Evolutionary conservation across 2,113 vertebrate species (phyloP).

Genomic region (Pedetes capensis): DNA sequence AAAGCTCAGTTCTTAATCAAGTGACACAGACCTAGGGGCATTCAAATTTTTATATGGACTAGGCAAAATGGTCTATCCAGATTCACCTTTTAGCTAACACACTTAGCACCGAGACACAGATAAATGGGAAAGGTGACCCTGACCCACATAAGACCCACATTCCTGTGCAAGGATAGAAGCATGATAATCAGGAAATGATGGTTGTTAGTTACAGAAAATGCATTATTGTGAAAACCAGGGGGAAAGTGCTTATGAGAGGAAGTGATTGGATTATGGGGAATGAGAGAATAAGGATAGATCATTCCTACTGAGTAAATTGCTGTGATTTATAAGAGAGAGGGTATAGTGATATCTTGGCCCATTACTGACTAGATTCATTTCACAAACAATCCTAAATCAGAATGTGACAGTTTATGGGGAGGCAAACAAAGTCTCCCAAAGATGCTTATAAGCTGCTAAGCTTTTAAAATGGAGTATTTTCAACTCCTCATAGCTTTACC

Average conservation of each 20-base stretch:
- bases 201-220: conserved; percentile 99
- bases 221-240: conserved; percentile 93
- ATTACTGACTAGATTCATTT: conserved; percentile 89
- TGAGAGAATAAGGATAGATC: conserved; percentile 87
- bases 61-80: conserved; percentile 91
- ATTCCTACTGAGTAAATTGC: conserved; percentile 93
- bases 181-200: conserved; percentile 99
- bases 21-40: conserved; percentile 43
- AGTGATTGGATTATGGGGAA: conserved; percentile 95
- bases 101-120: conserved; percentile 86
- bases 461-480: conserved; percentile 38
- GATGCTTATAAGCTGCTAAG: conserved; percentile 8
- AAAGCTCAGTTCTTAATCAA: conserved; percentile 46
- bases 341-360: conserved; percentile 87
- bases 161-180: conserved; percentile 96
- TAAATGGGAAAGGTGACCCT: conserved; percentile 89
- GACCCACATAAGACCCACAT: conserved; percentile 91
- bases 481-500: not conserved
- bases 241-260: conserved; percentile 92
- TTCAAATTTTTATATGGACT: conserved; percentile 79
- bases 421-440: conserved; percentile 82
- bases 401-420: conserved; percentile 84
- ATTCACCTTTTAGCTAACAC: conserved; percentile 83
- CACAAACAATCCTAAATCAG: conserved; percentile 95
- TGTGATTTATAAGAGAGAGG: conserved; percentile 96